These are phyloP conservation scores for Chesias legatella DNA, from an alignment of 2,888 invertebrate species.

Conservation along the genomic window DNA sequence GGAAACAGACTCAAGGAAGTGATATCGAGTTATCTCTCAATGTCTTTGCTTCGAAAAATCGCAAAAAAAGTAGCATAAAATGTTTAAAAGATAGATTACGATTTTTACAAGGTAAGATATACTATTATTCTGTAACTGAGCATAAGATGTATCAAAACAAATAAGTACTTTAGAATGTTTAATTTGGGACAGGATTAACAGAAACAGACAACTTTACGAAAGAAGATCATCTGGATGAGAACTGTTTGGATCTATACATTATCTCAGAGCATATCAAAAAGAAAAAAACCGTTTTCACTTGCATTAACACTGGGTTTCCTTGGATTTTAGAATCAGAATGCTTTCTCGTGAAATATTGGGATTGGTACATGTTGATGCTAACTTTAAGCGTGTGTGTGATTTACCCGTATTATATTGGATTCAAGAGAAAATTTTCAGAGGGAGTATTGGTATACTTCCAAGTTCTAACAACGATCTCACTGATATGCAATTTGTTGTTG, in stretches of 20 bases:
- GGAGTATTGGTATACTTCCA: conserved; percentile 60
- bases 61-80: conserved; percentile 71
- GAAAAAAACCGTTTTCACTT: conserved; percentile 55
- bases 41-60: conserved; percentile 67
- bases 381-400: conserved; percentile 63
- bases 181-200: conserved; percentile 48
- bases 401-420: conserved; percentile 75
- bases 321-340: conserved; percentile 74
- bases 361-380: conserved; percentile 60
- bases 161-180: too few relatives aligned
- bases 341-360: conserved; percentile 70
- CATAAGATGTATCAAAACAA: neutral
- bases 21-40: conserved; percentile 51
- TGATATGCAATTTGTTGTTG: conserved; percentile 64
- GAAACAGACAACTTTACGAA: conserved; percentile 49
- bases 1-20: conserved; percentile 41
- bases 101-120: conserved; percentile 58
- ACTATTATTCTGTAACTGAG: neutral
- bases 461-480: conserved; percentile 58
- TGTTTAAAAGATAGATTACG: conserved; percentile 70
- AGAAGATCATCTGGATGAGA: conserved; percentile 58
- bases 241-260: conserved; percentile 68
- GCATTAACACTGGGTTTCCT: conserved; percentile 59
- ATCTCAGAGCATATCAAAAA: conserved; percentile 71
- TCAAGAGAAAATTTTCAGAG: conserved; percentile 56